Conservation (phyloP, 2,888 invertebrate genomes). For the Antheraea assamensis region DNA sequence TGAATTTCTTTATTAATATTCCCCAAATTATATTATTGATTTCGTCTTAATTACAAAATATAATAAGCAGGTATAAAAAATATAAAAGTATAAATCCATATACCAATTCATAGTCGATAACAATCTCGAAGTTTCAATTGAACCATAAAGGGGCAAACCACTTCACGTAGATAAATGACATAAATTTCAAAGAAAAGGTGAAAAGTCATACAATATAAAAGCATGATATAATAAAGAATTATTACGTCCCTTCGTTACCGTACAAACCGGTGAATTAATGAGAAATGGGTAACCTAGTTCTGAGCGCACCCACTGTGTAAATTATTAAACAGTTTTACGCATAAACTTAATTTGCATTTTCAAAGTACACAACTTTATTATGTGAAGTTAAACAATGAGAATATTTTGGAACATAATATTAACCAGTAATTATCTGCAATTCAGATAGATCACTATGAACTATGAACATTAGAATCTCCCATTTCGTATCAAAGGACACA, state of each 20-base stretch:
- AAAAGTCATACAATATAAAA: no score
- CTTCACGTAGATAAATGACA: conserved; percentile 35
- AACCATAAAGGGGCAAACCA: conserved; percentile 40
- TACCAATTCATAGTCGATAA: conserved; percentile 37
- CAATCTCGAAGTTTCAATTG: conserved; percentile 40
- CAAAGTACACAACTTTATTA: conserved; percentile 27
- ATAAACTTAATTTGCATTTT: conserved; percentile 68
- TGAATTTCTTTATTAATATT: not conserved
- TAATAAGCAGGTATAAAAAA: not conserved
- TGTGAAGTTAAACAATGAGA: not conserved
- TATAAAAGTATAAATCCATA: conserved; percentile 20
- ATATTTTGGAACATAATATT: not conserved
- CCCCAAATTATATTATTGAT: not conserved
- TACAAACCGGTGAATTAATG: conserved; percentile 42
- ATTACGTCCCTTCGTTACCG: conserved; percentile 56
- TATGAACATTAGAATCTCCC: not conserved
- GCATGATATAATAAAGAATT: conserved; percentile 46
- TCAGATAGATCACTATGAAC: not conserved
- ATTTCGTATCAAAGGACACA: not conserved
- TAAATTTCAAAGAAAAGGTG: no score
- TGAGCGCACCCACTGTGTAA: conserved; percentile 59
- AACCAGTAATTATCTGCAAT: not conserved
- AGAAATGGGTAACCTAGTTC: conserved; percentile 79
- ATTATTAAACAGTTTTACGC: conserved; percentile 49
- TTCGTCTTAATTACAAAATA: not conserved